Evolutionary conservation across 2,113 vertebrate genomes (phyloP), one percentile per base, ranked within the genome.

Genomic region (Blennius ocellaris): DNA sequence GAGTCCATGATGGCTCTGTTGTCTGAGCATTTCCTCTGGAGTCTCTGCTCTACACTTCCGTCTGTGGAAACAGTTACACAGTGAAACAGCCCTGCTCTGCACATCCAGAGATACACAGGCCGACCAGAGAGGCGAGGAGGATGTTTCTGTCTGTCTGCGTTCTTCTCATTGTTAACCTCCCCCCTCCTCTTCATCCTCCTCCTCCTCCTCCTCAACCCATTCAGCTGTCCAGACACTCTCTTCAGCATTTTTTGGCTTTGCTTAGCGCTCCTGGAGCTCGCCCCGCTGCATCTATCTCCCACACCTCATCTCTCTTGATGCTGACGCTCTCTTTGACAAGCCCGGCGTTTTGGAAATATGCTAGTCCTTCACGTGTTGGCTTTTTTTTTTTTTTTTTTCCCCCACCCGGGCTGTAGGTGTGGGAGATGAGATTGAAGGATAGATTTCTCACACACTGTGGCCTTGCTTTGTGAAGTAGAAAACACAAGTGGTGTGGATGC

Each of bases 401-500:
- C 43, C 50, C n/a, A 52, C 45, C 9, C 70, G 70, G 61, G 75
- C 75, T 76, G 7, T 69, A 79, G 47, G 74, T 76, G 86, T 56
- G 56, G 8, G 69, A 63, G 55, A 44, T 67, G 76, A 82, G 90
- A 86, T 89, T 92, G 91, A 92, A 87, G 86, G 90, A 90, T 91
- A 82, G 82, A 82, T 93, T 90, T 89, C 87, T 91, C 83, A 84
- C 84, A 87, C 71, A 40, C 63, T 56, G 77, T 88, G 89, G 88
- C 90, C 87, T 90, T 90, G 89, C 82, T 88, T 90, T 89, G 86
- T 87, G 73, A 90, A 87, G 88, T 89, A 90, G 87, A 90, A 87
- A 92, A 90, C 92, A 89, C 86, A 81, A 87, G 84, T 82, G 81
- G 57, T 77, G 80, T 74, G 74, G 67, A 79, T 80, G 82, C 84